These are phyloP conservation scores for Menura novaehollandiae DNA, from an alignment of 2,113 vertebrate species.

Conservation along the genomic window DNA sequence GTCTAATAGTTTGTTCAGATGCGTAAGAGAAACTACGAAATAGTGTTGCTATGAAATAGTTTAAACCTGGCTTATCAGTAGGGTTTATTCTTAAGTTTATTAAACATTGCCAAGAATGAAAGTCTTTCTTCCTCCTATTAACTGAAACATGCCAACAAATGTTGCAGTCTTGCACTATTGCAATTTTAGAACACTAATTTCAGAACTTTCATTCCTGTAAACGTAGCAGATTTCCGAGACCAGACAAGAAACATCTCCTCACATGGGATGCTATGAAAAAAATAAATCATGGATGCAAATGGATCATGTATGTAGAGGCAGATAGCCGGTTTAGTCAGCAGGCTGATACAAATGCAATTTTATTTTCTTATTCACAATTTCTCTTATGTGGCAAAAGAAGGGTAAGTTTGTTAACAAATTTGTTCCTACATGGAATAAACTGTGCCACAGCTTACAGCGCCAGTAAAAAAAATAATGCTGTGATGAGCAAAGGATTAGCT, in stretches of 20 bases:
- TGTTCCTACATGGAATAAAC: neutral
- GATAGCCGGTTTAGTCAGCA: neutral
- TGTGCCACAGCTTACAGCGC: neutral
- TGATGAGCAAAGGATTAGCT: neutral
- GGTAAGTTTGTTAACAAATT: neutral
- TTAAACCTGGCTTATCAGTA: neutral
- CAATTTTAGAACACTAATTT: neutral
- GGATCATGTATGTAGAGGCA: neutral
- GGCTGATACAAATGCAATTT: neutral
- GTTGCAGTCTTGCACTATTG: neutral
- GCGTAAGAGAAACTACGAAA: neutral
- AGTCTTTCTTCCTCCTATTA: neutral
- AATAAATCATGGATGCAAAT: neutral
- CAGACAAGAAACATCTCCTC: neutral
- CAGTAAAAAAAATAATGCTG: neutral
- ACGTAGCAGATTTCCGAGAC: neutral
- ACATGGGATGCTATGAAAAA: neutral
- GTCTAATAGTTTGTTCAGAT: neutral
- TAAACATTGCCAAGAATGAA: neutral
- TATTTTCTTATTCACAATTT: neutral
- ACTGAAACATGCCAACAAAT: neutral
- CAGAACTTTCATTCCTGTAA: neutral
- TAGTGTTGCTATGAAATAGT: neutral
- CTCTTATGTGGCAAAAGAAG: neutral
- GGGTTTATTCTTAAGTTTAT: neutral